Conservation (phyloP, 2,888 invertebrate genomes). For the Timema podura region DNA sequence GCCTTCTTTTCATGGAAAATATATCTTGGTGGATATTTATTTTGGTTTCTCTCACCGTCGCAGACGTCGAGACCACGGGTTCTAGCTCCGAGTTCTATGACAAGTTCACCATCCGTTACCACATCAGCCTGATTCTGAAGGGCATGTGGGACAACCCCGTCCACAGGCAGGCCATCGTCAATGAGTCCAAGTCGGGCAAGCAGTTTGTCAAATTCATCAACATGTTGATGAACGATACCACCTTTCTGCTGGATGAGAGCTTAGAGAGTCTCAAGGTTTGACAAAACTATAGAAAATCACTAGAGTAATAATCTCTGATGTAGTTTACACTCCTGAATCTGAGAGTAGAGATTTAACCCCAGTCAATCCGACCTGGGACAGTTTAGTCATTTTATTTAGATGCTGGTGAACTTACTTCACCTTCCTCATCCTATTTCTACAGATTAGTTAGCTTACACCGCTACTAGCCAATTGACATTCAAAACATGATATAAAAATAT, state of each 20-base stretch:
- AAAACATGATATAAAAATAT: no score
- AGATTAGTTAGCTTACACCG: no score
- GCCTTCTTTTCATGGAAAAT: background rate
- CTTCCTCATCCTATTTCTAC: no score
- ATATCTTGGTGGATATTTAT: no score
- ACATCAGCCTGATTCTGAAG: constrained; percentile 95
- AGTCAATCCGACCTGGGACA: no score
- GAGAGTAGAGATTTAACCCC: no score
- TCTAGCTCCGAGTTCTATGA: constrained; percentile 98
- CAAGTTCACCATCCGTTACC: constrained; percentile 97
- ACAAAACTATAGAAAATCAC: background rate
- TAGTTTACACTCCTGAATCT: no score
- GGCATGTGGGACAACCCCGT: constrained; percentile 91
- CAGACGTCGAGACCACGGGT: constrained; percentile 93
- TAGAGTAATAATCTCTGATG: background rate
- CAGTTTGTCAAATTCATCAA: constrained; percentile 96
- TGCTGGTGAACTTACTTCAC: no score
- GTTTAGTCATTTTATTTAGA: no score
- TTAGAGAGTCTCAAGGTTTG: constrained; percentile 69
- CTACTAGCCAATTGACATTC: no score
- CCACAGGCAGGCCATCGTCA: constrained; percentile 81
- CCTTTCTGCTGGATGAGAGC: constrained; percentile 94
- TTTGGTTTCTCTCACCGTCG: constrained; percentile 23
- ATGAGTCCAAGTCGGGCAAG: constrained; percentile 82
- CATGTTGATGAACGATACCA: constrained; percentile 98